Base-by-base conservation (phyloP, 2,888 invertebrate genomes). In the Drosophila dives region DNA sequence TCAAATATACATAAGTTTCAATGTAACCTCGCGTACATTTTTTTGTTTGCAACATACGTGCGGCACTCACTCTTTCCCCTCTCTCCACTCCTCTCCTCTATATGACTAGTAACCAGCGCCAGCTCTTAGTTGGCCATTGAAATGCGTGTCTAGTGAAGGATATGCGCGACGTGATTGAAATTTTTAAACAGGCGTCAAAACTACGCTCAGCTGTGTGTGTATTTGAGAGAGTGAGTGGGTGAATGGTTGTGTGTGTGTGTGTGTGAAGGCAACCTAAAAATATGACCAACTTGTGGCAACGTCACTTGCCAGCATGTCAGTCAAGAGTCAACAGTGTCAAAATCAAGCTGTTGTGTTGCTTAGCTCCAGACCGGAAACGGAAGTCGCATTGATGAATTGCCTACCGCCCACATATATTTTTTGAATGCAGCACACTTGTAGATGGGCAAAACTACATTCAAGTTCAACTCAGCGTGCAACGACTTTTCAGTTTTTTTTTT, bases 101-200 rank as follows among this genome's bases (percentile, higher is more conserved):
- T 23, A 20, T 40, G 42, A 23, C 20, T 38, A 17, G 36, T 42
- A 38, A 56, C 60, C 45, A 61, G 33, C 36, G 17, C 48, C 61
- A 48, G 55, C 69, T 64, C 55, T 58, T 51, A 65, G 85, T 65
- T 76, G 77, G 72, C 75, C 75, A 87, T 87, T 80, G 83, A 83
- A 89, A 87, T 82, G 82, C 89, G 88, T 89, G 90, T 76, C 85
- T 85, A 85, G 87, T 80, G 88, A 87, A 80, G 82, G 87, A 89
- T 87, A 81, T 80, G 85, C 62, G 77, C 23, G 74, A 89, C 89
- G 89, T 89, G 91, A 85, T 90, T 81, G 76, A 73, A 87, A 91
- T 91, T 89, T 79, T 80, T 53, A 67, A 90, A 67, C 74, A 86
- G 54, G 59, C 70, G 48, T 50, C 56, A 54, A 54, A 53, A 38